These are phyloP conservation scores for Brachypteracias leptosomus DNA, from an alignment of 2,113 vertebrate genomes.

Conservation along the genomic window DNA sequence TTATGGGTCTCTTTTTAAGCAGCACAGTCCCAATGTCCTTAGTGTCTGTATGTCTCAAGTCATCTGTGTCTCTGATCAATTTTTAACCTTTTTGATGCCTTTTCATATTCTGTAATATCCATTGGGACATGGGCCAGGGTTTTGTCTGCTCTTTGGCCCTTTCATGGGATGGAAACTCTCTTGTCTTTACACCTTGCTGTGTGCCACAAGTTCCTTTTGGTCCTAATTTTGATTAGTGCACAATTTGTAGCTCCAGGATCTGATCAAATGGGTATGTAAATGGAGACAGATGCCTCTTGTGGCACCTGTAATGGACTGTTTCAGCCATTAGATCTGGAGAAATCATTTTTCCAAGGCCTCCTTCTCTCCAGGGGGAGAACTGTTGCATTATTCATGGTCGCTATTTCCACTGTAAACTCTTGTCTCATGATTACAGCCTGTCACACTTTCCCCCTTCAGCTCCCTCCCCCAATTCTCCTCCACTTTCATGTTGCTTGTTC, in stretches of 20 bases:
- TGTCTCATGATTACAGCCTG: not conserved
- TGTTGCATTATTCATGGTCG: conserved; percentile 41
- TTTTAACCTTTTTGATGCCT: not conserved
- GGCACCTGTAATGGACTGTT: conserved; percentile 47
- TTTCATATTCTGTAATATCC: not conserved
- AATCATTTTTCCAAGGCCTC: conserved; percentile 30
- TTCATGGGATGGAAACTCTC: not conserved
- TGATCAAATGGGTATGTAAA: conserved; percentile 35
- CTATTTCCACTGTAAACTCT: not conserved
- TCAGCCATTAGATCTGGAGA: conserved; percentile 33
- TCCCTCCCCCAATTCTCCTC: not conserved
- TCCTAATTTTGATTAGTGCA: not conserved
- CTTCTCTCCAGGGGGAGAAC: conserved; percentile 12
- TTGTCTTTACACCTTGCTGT: not conserved
- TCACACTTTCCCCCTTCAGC: not conserved
- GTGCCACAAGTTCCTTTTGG: not conserved
- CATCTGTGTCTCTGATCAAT: fast-evolving
- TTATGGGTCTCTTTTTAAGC: not conserved
- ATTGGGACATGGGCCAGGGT: not conserved
- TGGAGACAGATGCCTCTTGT: conserved; percentile 29
- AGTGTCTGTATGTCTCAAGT: not conserved
- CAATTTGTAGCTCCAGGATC: not conserved
- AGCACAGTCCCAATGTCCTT: not conserved
- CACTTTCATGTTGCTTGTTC: not conserved
- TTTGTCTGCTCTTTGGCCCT: not conserved